These are phyloP conservation scores for Scaptomyza pallida DNA, from an alignment of 1,140 invertebrate species.

Conservation along the genomic window DNA sequence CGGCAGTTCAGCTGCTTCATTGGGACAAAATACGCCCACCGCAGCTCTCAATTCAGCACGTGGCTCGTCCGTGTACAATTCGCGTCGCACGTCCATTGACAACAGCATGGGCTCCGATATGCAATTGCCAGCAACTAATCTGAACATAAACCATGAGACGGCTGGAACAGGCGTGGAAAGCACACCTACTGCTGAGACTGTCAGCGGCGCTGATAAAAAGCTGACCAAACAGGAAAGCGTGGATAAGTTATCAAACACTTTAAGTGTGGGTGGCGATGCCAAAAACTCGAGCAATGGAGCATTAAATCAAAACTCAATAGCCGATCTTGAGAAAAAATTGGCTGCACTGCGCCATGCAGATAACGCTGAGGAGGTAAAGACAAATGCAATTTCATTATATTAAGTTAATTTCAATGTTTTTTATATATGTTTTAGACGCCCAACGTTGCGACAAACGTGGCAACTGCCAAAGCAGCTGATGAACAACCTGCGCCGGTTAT, in stretches of 20 bases:
- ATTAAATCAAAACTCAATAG: conserved; percentile 74
- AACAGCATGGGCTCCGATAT: conserved; percentile 75
- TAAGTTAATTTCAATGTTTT: background rate
- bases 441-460: conserved; percentile 18
- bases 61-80: conserved; percentile 80
- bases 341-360: conserved; percentile 76
- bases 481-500: conserved; percentile 42
- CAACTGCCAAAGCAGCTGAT: conserved; percentile 46
- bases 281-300: conserved; percentile 64
- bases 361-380: conserved; percentile 61
- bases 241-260: conserved; percentile 56
- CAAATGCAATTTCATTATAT: background rate
- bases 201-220: conserved; percentile 46
- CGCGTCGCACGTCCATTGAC: conserved; percentile 78
- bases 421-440: conserved; percentile 7
- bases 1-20: conserved; percentile 34
- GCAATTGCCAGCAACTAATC: conserved; percentile 58
- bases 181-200: conserved; percentile 46
- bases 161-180: conserved; percentile 33
- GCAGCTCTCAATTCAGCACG: conserved; percentile 67
- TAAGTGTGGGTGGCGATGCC: conserved; percentile 31
- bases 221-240: conserved; percentile 73
- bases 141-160: conserved; percentile 56
- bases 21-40: conserved; percentile 74
- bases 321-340: conserved; percentile 80